Evolutionary conservation across 2,888 invertebrate species (phyloP), one percentile per base, ranked within the genome.

Genomic region (Agriopis leucophaearia): DNA sequence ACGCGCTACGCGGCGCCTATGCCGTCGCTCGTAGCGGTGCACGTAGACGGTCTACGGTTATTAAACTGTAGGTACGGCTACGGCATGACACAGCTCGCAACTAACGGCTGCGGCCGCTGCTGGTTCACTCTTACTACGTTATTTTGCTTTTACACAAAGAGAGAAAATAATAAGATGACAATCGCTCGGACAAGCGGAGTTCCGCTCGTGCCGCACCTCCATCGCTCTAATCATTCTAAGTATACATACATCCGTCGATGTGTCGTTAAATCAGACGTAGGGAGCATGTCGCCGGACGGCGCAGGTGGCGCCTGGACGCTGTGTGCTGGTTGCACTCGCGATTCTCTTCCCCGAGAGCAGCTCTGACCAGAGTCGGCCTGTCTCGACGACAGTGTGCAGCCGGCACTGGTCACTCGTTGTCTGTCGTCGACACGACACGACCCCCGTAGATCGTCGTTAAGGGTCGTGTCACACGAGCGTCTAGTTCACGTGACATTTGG

Each of bases 371-470:
- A n/a, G n/a, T 47, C 45, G 3, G 45, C 45, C 1, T 15, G 6
- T 15, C 16, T 47, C 9, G 13, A 0, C 13, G n/a, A 3, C 3
- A 47, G 45, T 16, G 45, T 16, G 1, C 13, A 13, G 16, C 16
- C 45, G 8, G 15, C 45, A 47, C 5, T 47, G n/a, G 3, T n/a
- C 9, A n/a, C 4, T 13, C 15, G 15, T 12, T 1, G n/a, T n/a
- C 45, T 1, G 6, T 16, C 0, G 15, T 9, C 9, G 38, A 40
- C 38, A 55, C 42, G 63, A 48, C 63, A 27, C 42, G 63, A 48
- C 63, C n/a, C 55, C 40, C 63, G 15, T 48, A 48, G 27, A 56
- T n/a, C n/a, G n/a, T n/a, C n/a, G n/a, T n/a, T n/a, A n/a, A n/a
- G n/a, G 50, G 63, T 42, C n/a, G n/a, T n/a, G n/a, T 48, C 12